These are phyloP conservation scores for Hemichromis elongatus DNA, from an alignment of 2,113 vertebrate genomes.

Conservation along the genomic window DNA sequence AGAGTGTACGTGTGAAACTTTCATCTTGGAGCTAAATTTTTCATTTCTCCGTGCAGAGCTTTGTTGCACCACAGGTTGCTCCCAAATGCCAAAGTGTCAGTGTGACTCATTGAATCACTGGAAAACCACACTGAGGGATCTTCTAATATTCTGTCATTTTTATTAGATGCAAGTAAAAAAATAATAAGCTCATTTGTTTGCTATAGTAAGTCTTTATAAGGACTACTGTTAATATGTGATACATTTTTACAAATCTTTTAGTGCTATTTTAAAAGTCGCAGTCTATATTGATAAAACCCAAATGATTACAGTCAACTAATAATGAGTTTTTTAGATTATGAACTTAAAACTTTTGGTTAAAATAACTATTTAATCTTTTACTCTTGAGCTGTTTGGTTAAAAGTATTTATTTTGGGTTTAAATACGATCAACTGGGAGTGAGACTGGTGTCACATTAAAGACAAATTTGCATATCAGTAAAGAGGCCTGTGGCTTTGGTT, in stretches of 20 bases:
- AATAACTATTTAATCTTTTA: no score
- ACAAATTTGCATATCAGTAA: neutral
- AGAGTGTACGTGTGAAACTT: slow-evolving; percentile 15
- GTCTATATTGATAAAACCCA: no score
- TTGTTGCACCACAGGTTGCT: neutral
- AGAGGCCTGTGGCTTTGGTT: neutral
- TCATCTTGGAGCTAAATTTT: slow-evolving; percentile 5
- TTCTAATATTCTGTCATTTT: neutral
- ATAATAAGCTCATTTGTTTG: neutral
- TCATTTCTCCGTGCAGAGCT: neutral
- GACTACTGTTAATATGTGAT: neutral
- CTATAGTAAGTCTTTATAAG: neutral
- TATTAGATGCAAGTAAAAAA: neutral
- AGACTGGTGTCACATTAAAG: no score
- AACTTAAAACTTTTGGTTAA: no score
- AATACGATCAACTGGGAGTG: no score
- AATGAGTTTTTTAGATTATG: no score
- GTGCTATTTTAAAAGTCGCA: no score
- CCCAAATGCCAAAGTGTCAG: neutral
- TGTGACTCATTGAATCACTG: neutral
- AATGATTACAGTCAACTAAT: no score
- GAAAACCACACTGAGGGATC: neutral
- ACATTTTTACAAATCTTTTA: fast-evolving
- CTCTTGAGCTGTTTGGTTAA: no score
- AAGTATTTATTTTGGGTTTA: no score